phyloP scores from a whole-genome alignment of 2,888 invertebrate species.

The Calephelis perditalis region DNA sequence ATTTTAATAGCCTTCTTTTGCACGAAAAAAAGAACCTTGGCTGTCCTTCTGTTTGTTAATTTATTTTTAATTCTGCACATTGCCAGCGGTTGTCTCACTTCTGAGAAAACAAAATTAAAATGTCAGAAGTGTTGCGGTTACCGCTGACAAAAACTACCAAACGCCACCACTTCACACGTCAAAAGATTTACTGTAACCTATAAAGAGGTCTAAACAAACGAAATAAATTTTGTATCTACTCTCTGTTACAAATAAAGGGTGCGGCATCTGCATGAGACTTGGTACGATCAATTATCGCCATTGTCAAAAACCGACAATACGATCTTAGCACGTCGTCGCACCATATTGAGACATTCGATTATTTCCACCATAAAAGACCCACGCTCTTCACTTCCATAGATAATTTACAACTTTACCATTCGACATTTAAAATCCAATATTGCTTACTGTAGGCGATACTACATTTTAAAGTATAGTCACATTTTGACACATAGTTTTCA shows the following conservation, averaged over 20 bases:
- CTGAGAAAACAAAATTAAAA: conserved; percentile 35
- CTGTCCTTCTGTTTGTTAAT: conserved; percentile 17
- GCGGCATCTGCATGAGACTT: conserved; percentile 60
- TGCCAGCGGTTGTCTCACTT: conserved; percentile 25
- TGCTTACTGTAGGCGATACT: conserved; percentile 2
- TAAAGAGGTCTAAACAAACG: conserved; percentile 49
- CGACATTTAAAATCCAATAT: conserved; percentile 36
- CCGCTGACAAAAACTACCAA: conserved; percentile 33
- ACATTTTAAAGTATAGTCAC: conserved; percentile 6
- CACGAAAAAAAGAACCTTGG: neutral
- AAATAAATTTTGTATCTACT: conserved; percentile 47
- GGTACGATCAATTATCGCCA: conserved; percentile 68
- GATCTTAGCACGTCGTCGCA: conserved; percentile 53
- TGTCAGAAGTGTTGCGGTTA: conserved; percentile 29
- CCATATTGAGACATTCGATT: conserved; percentile 49
- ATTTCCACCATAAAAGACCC: conserved; percentile 38
- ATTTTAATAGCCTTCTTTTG: no score
- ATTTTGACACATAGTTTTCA: conserved; percentile 23
- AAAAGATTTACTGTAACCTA: conserved; percentile 53
- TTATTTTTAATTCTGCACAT: conserved; percentile 22
- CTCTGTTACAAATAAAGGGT: conserved; percentile 48
- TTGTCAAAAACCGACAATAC: conserved; percentile 59
- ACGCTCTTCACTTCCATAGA: conserved; percentile 31
- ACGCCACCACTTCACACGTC: conserved; percentile 42
- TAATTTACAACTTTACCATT: conserved; percentile 35